These are phyloP conservation scores for Peromyscus aztecus DNA, from an alignment of 2,797 vertebrate species.

Conservation along the genomic window DNA sequence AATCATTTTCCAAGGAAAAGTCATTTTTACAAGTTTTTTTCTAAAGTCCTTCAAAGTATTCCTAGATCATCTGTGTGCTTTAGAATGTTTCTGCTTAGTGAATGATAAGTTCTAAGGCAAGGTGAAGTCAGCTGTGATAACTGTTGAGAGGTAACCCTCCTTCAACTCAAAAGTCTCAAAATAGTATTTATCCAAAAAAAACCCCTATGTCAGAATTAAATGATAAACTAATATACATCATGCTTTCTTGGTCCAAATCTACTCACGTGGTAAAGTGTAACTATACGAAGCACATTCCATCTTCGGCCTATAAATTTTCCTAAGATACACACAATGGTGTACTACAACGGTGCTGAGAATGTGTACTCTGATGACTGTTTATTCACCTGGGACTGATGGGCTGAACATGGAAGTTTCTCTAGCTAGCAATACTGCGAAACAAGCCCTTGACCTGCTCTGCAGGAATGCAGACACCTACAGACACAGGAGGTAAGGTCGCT, in stretches of 20 bases:
- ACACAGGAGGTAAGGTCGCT: neutral
- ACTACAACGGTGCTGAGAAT: neutral
- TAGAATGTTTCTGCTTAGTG: slow-evolving; percentile 3
- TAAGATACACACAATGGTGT: neutral
- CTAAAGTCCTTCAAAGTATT: slow-evolving; percentile 35
- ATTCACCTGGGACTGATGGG: neutral
- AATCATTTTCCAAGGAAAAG: slow-evolving; percentile 13
- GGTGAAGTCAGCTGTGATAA: neutral
- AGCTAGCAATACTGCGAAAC: neutral
- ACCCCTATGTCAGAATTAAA: neutral
- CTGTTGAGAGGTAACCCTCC: neutral
- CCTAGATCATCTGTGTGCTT: neutral
- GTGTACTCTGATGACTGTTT: neutral
- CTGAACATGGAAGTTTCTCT: neutral
- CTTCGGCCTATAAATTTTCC: neutral
- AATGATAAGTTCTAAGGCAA: slow-evolving; percentile 7
- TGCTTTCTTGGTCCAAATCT: neutral
- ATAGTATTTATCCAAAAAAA: neutral
- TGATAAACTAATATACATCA: neutral
- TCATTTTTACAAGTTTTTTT: neutral
- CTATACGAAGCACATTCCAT: neutral
- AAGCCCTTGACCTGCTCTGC: neutral
- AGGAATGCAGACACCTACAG: neutral
- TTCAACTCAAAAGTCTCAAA: neutral
- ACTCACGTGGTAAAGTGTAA: neutral